Evolutionary conservation across 2,888 invertebrate species (phyloP), one percentile per base, ranked within the genome.

Genomic region (Meliscaeva auricollis): DNA sequence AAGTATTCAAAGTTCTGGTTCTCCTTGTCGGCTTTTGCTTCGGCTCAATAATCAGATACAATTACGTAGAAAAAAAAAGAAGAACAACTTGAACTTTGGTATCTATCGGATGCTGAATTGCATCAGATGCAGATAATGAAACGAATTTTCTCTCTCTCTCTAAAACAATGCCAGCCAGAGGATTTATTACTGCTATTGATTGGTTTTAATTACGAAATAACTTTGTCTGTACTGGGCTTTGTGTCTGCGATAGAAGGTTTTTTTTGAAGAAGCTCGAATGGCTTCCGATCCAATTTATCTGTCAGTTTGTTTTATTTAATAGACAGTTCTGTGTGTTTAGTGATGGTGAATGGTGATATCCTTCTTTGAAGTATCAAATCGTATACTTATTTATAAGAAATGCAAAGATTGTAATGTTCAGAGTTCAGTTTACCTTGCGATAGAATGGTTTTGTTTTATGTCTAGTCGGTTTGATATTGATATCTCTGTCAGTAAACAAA

Each of bases 161-260:
- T 20, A 22, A 0, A 22, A 54, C 32, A 54, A 56, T 44, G 9
- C 15, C 62, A 69, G 9, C 15, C 62, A 69, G 64, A 56, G 32
- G 66, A 80, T 70, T 84, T 75, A 75, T 84, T 80, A 74, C 73
- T 84, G 70, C 75, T 72, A 80, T 32, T 69, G 80, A 84, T 84
- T 84, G 84, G 70, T 80, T 80, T 84, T 69, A 75, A 84, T 84
- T 84, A 80, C 75, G 58, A 80, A 84, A 84, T 69, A 50, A 9
- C 46, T 38, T 22, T 8, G 22, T 35, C 20, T 50, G 11, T 17
- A 9, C 17, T 17, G 48, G 11, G 41, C 6, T 60, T 13, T 13
- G 5, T 54, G 20, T 9, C 26, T 62, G 22, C 60, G 7, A 44
- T 44, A 9, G 62, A 62, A 30, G 30, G 0, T 62, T 35, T 58